Base-by-base conservation (phyloP, 2,113 vertebrate genomes). In the Narcine bancroftii region DNA sequence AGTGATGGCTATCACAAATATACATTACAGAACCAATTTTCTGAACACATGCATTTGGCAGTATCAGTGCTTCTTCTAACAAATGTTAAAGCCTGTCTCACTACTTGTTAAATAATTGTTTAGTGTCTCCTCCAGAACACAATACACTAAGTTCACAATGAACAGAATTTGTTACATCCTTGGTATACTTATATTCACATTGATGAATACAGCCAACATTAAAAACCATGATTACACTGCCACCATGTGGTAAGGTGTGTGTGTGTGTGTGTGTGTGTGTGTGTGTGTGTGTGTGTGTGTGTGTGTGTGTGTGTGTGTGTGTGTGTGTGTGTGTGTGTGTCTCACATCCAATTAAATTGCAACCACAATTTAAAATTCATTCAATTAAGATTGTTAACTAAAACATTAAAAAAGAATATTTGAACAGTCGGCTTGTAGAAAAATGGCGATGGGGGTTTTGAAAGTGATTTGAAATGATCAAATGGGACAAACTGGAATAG, bases 331-430 rank as follows among this genome's bases (percentile, higher is more conserved):
- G 13, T 63, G 13, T 6, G 13, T 72, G n/a, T 63, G 19, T 60
- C 53, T 47, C 79, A 36, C 50, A 53, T 29, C 66, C 26, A 69
- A 69, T 69, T 69, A 69, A 69, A 69, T 69, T 69, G 66, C 24
- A 24, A 26, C 65, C 42, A 45, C 26, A 69, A 69, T 91, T 45
- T 47, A 47, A 69, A 91, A 91, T 91, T 91, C 65, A 47, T 65
- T 91, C 63, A 69, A 91, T 91, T 66, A 91, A 71, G 65, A 47
- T 66, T 66, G 39, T 91, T 91, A 91, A 66, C 89, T 91, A 91
- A 47, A 91, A 71, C 13, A 26, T 69, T n/a, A n/a, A 91, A 91
- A 71, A 36, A 42, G 42, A 39, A 60, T 42, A 91, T 47, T 47
- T 91, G 24, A 91, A 39, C 63, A 91, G 39, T 66, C 21, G 63